Evolutionary conservation across 2,888 invertebrate species (phyloP).

Genomic region (Synanthedon andrenaeformis): DNA sequence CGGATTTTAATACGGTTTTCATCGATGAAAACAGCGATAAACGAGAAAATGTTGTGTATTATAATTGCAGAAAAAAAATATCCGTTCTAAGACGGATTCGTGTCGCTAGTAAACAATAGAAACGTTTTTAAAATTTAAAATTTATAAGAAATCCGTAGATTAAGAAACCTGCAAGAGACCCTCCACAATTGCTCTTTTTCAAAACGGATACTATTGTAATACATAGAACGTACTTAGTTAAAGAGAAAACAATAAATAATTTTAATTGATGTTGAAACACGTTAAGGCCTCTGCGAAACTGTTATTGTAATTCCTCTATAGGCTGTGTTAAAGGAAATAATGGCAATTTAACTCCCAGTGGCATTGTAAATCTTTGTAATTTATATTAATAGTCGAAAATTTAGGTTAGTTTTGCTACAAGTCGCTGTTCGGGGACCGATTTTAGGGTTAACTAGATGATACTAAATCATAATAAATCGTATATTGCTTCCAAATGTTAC

Average conservation of each 20-base stretch:
- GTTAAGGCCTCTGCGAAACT: constrained; percentile 24
- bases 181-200: too few species aligned
- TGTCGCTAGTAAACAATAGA: too few species aligned
- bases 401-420: constrained; percentile 52
- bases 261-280: constrained; percentile 39
- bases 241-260: constrained; percentile 16
- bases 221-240: constrained; percentile 17
- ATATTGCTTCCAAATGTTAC: constrained; percentile 16
- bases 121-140: too few species aligned
- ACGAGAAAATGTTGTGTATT: too few species aligned
- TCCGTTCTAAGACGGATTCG: too few species aligned
- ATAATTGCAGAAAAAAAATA: too few species aligned
- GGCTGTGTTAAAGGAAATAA: constrained; percentile 38
- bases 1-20: too few species aligned
- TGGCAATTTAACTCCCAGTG: constrained; percentile 48
- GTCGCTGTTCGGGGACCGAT: constrained; percentile 52
- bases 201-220: too few species aligned
- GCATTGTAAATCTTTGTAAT: constrained; percentile 62
- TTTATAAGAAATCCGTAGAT: too few species aligned
- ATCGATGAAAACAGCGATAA: too few species aligned
- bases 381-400: constrained; percentile 61
- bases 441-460: constrained; percentile 34
- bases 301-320: constrained; percentile 38
- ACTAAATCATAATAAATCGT: constrained; percentile 38
- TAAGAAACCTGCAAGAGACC: too few species aligned